A percentile compares a stretch with the other conserved stretches of the same genome.
These are phyloP conservation scores for Conus ventricosus DNA, from an alignment of 1,140 invertebrate species.

Conservation along the genomic window DNA sequence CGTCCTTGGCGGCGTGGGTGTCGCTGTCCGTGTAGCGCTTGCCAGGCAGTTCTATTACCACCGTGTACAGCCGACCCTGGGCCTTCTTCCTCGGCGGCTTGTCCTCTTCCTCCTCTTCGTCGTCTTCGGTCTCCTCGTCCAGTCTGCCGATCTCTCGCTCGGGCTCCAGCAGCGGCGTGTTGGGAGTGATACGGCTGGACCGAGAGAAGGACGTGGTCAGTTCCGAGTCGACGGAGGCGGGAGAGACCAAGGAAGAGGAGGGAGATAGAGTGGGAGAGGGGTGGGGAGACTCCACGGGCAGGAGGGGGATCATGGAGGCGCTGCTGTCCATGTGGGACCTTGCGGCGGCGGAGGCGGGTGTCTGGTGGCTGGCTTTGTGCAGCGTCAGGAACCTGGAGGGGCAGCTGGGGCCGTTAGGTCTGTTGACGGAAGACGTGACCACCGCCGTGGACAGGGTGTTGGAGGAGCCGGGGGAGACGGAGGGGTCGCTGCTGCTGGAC, in stretches of 20 bases:
- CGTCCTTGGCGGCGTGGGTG: background rate
- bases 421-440: background rate
- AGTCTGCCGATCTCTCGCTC: conserved; percentile 40
- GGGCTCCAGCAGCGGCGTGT: conserved; percentile 25
- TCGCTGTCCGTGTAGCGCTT: conserved; percentile 59
- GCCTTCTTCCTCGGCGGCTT: background rate
- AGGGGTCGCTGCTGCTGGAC: conserved; percentile 65
- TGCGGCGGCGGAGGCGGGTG: background rate
- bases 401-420: conserved; percentile 29
- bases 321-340: conserved; percentile 44
- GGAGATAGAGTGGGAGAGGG: conserved; percentile 34
- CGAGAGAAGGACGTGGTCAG: conserved; percentile 55
- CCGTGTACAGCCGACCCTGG: conserved; percentile 85
- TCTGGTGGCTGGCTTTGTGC: conserved; percentile 1
- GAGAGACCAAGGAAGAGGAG: conserved; percentile 18
- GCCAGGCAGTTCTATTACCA: conserved; percentile 88
- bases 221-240: conserved; percentile 14
- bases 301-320: conserved; percentile 53
- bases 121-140: conserved; percentile 11
- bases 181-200: conserved; percentile 41
- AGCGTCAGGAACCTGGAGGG: background rate
- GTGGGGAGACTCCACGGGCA: conserved; percentile 52
- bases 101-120: conserved; percentile 25
- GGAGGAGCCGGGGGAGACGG: conserved; percentile 53
- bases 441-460: conserved; percentile 37